Base-by-base conservation (phyloP, 2,113 vertebrate genomes). In the Oncorhynchus masou region DNA sequence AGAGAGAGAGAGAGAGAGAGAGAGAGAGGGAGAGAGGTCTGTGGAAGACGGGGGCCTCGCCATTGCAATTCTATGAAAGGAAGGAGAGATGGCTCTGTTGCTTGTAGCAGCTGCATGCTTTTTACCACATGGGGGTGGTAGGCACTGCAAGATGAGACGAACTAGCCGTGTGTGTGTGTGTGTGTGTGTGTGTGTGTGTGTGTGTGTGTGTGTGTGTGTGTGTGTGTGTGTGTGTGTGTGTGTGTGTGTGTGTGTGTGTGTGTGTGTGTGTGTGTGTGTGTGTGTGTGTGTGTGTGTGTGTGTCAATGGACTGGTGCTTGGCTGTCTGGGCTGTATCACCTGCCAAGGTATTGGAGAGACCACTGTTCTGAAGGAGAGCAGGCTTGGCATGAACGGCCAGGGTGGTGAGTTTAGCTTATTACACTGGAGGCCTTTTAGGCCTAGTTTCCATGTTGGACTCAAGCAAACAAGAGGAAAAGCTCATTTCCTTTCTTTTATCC, bases 61-160 rank as follows among this genome's bases (percentile, higher is more conserved):
- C 74, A 92, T 93, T 93, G 91, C 92, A 86, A 83, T 71, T 71
- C 86, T 74, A 87, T 93, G 81, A 93, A 93, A 94, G 87, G 90
- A 87, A 84, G 90, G 87, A 89, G 88, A 51, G 3, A 39, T 9
- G 7, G 34, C 39, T 11, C 39, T 11, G 39, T 45, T 45, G 9
- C 39, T 83, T 83, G 88, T 87, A 88, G 94, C 95, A 94, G 95
- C 92, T 94, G 93, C 93, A 81, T 95, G 94, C 91, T 94, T 94
- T 94, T 94, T 94, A 96, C 97, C 98, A 89, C 96, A 96, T 96
- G 97, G 96, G 96, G 98, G 97, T 98, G 93, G 94, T 97, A 96
- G 94, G 94, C 87, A 87, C 96, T 95, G 91, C 93, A 91, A 95
- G 94, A 97, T 90, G 86, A 81, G 91, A 89, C 91, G 79, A 8